Percentiles rank a stretch among this genome's conserved stretches.
These are phyloP conservation scores for Tragopan temminckii DNA, from an alignment of 2,797 vertebrate species.

Conservation along the genomic window DNA sequence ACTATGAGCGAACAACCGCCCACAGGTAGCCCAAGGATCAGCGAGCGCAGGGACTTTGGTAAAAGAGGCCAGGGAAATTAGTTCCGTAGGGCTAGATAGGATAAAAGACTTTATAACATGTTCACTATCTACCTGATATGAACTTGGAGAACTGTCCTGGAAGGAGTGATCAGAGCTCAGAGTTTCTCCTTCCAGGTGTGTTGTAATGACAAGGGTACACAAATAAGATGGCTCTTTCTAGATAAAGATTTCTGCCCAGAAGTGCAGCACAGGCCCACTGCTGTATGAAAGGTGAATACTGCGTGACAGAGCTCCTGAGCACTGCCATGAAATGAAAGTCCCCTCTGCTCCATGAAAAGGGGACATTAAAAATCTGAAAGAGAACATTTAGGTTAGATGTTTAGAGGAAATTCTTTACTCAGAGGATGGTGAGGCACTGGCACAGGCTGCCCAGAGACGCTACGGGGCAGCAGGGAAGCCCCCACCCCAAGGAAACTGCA, in stretches of 20 bases:
- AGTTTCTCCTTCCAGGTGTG: not conserved
- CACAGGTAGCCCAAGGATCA: not conserved
- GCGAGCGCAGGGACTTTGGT: not conserved
- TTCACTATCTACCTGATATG: not conserved
- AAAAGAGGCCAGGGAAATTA: not conserved
- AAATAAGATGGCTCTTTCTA: not conserved
- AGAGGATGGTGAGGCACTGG: not conserved
- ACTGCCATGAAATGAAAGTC: not conserved
- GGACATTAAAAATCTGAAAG: not conserved
- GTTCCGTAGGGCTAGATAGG: not conserved
- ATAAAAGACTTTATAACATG: not conserved
- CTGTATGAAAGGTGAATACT: not conserved
- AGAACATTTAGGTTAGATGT: not conserved
- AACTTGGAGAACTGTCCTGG: conserved; percentile 3
- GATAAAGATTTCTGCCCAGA: not conserved
- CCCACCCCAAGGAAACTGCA: not conserved
- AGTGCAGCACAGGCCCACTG: not conserved
- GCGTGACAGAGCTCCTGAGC: not conserved
- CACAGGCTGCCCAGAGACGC: not conserved
- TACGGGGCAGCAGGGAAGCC: accelerated
- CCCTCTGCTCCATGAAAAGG: not conserved
- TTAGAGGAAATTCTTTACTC: not conserved
- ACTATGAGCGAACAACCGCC: not conserved
- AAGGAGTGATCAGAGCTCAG: not conserved
- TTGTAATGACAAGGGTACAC: not conserved